Evolutionary conservation across 2,113 vertebrate genomes (phyloP).

Genomic region (Hypocryptadius cinnamomeus): DNA sequence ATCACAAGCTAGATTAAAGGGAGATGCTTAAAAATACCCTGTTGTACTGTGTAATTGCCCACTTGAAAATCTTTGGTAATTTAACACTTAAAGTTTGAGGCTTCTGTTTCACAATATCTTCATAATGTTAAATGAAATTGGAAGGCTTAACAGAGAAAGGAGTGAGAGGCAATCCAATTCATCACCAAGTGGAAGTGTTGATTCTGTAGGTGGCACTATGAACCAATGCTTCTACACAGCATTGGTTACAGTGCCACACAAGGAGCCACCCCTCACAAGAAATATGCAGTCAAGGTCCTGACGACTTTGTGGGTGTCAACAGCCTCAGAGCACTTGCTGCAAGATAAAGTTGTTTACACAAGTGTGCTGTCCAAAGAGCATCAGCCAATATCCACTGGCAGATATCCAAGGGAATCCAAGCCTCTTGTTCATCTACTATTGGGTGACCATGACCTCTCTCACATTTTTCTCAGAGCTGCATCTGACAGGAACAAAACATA

Average conservation of each 20-base stretch:
- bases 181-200: not conserved
- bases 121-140: not conserved
- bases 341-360: not conserved
- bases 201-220: conserved; percentile 8
- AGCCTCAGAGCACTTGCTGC: not conserved
- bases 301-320: not conserved
- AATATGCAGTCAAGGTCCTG: not conserved
- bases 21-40: not conserved
- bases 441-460: not conserved
- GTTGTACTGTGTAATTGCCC: not conserved
- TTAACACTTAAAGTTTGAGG: not conserved
- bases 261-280: not conserved
- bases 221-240: not conserved
- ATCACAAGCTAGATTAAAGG: not conserved
- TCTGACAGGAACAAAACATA: not conserved
- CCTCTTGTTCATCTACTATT: not conserved
- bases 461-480: not conserved
- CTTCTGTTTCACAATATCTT: not conserved
- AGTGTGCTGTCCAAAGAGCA: not conserved
- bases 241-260: not conserved
- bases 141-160: not conserved
- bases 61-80: not conserved
- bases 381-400: not conserved
- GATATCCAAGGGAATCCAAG: not conserved
- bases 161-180: not conserved